These are phyloP conservation scores for Phalacrocorax brasilianus DNA, from an alignment of 2,113 vertebrate genomes.

Conservation along the genomic window DNA sequence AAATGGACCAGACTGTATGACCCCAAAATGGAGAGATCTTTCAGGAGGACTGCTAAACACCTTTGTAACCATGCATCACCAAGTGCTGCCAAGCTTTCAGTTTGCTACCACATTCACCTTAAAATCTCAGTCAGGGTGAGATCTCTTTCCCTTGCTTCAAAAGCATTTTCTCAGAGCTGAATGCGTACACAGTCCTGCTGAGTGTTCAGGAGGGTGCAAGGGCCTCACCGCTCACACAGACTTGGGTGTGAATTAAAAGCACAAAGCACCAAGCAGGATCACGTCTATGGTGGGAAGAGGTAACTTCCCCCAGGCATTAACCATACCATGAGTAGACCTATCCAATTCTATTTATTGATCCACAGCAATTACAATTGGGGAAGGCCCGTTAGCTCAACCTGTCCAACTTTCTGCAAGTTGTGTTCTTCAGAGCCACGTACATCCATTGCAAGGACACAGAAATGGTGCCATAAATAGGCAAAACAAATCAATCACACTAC, in stretches of 20 bases:
- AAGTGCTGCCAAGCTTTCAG: not conserved
- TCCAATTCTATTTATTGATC: not conserved
- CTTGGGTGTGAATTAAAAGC: not conserved
- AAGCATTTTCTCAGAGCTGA: not conserved
- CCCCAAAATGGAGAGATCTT: not conserved
- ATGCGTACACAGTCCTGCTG: not conserved
- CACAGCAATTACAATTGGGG: not conserved
- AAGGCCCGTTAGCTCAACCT: not conserved
- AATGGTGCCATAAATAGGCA: not conserved
- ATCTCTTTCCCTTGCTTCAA: not conserved
- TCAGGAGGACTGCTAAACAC: not conserved
- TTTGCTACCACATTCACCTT: not conserved
- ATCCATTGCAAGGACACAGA: not conserved
- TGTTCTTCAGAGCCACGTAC: not conserved
- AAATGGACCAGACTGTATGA: fast-evolving
- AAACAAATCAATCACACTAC: not conserved
- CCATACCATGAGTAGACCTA: fast-evolving
- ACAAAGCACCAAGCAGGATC: not conserved
- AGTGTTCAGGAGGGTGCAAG: not conserved
- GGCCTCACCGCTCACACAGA: not conserved
- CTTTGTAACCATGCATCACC: not conserved
- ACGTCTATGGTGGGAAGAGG: not conserved
- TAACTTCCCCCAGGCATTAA: not conserved
- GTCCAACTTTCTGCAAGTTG: not conserved
- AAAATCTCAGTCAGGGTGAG: not conserved